Percentiles rank a stretch among this genome's conserved stretches.
These are phyloP conservation scores for Nanorana parkeri DNA, from an alignment of 2,113 vertebrate species.

Conservation along the genomic window DNA sequence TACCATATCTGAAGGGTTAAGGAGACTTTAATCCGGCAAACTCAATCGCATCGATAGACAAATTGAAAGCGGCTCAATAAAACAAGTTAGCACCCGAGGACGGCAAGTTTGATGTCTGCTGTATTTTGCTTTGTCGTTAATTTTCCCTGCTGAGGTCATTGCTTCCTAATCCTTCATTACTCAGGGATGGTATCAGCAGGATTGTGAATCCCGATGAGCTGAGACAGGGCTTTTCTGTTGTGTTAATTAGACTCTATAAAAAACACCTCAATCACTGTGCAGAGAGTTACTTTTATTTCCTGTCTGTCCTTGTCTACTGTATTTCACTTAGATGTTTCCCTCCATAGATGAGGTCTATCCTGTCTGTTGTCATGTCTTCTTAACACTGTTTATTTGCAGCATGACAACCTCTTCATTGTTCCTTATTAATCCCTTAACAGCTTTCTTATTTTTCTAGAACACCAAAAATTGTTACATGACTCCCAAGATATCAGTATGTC, in stretches of 20 bases:
- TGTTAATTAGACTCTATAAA: conserved; percentile 45
- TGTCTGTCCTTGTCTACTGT: neutral
- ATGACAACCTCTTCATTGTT: too few relatives aligned
- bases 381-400: too few relatives aligned
- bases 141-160: conserved; percentile 39
- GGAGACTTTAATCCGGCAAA: conserved; percentile 13
- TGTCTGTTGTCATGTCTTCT: too few relatives aligned
- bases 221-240: neutral
- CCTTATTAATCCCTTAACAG: too few relatives aligned
- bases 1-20: neutral
- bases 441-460: too few relatives aligned
- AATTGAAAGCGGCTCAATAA: neutral
- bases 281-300: neutral
- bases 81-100: neutral
- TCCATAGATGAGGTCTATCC: too few relatives aligned
- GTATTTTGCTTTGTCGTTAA: neutral
- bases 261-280: conserved; percentile 22
- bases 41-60: conserved; percentile 35
- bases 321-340: too few relatives aligned
- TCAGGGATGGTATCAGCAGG: conserved; percentile 6
- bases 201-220: conserved; percentile 7
- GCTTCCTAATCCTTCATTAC: conserved; percentile 39
- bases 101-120: neutral
- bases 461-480: too few relatives aligned
- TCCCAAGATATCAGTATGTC: too few relatives aligned